Conservation (phyloP, 2,888 invertebrate species). For the Graphium colonna region DNA sequence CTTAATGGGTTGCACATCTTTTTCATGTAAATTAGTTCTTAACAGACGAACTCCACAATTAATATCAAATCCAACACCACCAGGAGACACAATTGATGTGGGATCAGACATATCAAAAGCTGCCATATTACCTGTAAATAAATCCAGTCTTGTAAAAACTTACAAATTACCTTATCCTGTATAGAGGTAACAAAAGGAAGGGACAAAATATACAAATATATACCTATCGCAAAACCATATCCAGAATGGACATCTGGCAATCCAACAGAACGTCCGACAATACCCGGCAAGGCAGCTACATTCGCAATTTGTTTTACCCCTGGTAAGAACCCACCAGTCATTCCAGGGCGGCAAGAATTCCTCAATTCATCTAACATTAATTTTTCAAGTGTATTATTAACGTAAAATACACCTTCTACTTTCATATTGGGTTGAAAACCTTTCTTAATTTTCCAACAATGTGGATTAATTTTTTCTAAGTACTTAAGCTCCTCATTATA, state of each 20-base stretch:
- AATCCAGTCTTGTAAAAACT: no score
- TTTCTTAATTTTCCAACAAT: constrained; percentile 96
- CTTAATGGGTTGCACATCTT: constrained; percentile 95
- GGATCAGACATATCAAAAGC: constrained; percentile 98
- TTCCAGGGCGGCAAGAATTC: constrained; percentile 93
- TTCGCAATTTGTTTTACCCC: constrained; percentile 99
- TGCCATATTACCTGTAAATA: constrained; percentile 94
- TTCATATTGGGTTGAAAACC: constrained; percentile 99
- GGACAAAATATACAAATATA: no score
- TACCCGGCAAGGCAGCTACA: constrained; percentile 98
- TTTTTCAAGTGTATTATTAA: constrained; percentile 93
- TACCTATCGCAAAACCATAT: constrained; percentile 99
- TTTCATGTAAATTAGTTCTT: constrained; percentile 95
- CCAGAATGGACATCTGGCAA: constrained; percentile 98
- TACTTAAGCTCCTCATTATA: constrained; percentile 97
- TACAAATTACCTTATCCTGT: no score
- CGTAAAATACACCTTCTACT: constrained; percentile 98
- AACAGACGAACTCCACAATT: constrained; percentile 98
- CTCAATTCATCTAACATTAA: constrained; percentile 98
- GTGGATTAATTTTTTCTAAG: constrained; percentile 91
- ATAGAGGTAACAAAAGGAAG: no score
- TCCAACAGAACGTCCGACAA: constrained; percentile 95
- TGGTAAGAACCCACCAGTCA: constrained; percentile 97
- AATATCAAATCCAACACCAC: constrained; percentile 99
- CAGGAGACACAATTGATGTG: constrained; percentile 96